A percentile compares a stretch with the other conserved stretches of the same genome.
These are phyloP conservation scores for Sarcophaga rosellei DNA, from an alignment of 2,888 invertebrate genomes.

Conservation along the genomic window DNA sequence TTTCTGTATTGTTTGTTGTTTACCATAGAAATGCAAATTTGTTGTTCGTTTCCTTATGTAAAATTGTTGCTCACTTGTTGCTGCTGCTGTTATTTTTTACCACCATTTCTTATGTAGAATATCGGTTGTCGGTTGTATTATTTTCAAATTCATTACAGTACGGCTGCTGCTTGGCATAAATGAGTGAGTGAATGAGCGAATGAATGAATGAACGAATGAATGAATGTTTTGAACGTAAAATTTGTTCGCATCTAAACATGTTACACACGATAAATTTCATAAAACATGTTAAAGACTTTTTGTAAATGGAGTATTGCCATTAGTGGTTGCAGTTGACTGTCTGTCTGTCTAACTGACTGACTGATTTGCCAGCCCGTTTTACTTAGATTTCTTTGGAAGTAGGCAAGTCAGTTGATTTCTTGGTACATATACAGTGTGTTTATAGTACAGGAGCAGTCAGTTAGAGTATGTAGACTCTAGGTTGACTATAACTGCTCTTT, in stretches of 20 bases:
- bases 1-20: neutral
- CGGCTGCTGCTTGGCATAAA: neutral
- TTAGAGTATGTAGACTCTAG: conserved; percentile 27
- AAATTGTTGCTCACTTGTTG: conserved; percentile 4
- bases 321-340: conserved; percentile 34
- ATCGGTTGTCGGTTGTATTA: neutral
- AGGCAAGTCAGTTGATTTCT: conserved; percentile 14
- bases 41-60: neutral
- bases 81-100: neutral
- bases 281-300: conserved; percentile 62
- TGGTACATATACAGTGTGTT: conserved; percentile 10
- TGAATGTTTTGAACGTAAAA: neutral
- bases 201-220: conserved; percentile 36
- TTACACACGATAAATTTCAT: conserved; percentile 67
- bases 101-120: neutral
- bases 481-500: conserved; percentile 10
- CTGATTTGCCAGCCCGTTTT: neutral
- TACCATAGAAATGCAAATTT: conserved; percentile 49
- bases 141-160: neutral
- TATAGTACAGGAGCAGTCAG: conserved; percentile 25
- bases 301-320: conserved; percentile 64
- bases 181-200: neutral
- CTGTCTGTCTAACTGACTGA: neutral
- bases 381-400: conserved; percentile 8
- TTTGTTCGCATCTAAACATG: conserved; percentile 51